Evolutionary conservation across 2,888 invertebrate genomes (phyloP).

Genomic region (Hypsopygia costalis): DNA sequence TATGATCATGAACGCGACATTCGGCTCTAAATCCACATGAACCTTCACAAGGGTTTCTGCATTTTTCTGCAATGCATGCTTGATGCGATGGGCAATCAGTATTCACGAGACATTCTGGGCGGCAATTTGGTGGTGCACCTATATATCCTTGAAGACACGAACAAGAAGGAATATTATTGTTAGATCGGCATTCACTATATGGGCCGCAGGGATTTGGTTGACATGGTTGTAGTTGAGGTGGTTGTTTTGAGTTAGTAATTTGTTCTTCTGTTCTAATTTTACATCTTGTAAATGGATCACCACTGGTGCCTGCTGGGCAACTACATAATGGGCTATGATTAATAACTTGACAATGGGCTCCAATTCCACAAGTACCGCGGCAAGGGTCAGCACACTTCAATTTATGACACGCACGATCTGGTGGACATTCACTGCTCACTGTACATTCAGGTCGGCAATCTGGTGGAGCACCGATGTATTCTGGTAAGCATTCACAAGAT

Average conservation of each 20-base stretch:
- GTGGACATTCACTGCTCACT: constrained; percentile 87
- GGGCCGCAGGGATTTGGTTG: constrained; percentile 90
- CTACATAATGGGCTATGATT: constrained; percentile 91
- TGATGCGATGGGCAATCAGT: constrained; percentile 89
- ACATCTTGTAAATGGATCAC: constrained; percentile 84
- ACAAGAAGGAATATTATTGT: constrained; percentile 87
- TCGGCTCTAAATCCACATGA: constrained; percentile 89
- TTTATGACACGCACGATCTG: constrained; percentile 87
- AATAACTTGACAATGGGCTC: constrained; percentile 87
- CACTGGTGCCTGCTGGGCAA: constrained; percentile 83
- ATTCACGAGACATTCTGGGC: constrained; percentile 91
- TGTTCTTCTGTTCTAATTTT: constrained; percentile 34
- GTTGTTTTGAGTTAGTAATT: constrained; percentile 24
- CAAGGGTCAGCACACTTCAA: constrained; percentile 91
- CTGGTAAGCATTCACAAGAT: constrained; percentile 86
- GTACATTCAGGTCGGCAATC: constrained; percentile 89
- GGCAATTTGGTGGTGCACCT: constrained; percentile 90
- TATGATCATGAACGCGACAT: constrained; percentile 90
- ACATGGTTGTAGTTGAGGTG: constrained; percentile 84
- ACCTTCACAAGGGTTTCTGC: constrained; percentile 90
- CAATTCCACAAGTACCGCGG: constrained; percentile 85
- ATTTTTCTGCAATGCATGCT: constrained; percentile 91
- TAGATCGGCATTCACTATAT: constrained; percentile 87
- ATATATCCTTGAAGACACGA: constrained; percentile 86
- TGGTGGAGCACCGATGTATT: constrained; percentile 85